Conservation (phyloP, 1,140 invertebrate species). For the Drosophila bifasciata region DNA sequence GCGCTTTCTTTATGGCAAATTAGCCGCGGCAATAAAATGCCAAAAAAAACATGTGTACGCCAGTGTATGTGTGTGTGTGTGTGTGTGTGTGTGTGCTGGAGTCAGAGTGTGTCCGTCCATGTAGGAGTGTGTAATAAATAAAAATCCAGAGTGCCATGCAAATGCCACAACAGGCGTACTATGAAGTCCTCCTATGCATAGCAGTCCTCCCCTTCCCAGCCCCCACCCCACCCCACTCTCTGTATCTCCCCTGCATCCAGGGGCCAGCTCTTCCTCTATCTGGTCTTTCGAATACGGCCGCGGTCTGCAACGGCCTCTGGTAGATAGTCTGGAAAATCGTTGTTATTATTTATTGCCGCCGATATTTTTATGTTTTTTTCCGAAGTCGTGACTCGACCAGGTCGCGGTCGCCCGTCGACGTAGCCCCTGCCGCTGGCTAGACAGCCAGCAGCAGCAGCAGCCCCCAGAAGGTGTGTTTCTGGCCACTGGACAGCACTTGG, state of each 20-base stretch:
- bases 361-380: constrained; percentile 82
- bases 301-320: constrained; percentile 37
- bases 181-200: constrained; percentile 16
- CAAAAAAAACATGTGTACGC: constrained; percentile 45
- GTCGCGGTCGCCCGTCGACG: constrained; percentile 36
- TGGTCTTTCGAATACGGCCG: constrained; percentile 14
- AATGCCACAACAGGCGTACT: constrained; percentile 70
- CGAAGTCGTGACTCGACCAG: constrained; percentile 77
- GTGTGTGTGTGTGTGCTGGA: not conserved
- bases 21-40: constrained; percentile 73
- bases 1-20: constrained; percentile 77
- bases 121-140: constrained; percentile 70
- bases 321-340: constrained; percentile 80
- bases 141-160: constrained; percentile 64
- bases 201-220: not conserved
- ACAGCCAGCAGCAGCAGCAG: constrained; percentile 55
- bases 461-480: constrained; percentile 71
- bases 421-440: constrained; percentile 43
- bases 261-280: constrained; percentile 36
- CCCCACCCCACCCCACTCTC: not conserved
- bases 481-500: constrained; percentile 57
- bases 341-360: constrained; percentile 82
- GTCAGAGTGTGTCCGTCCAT: constrained; percentile 1
- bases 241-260: constrained; percentile 9
- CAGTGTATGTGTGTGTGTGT: constrained; percentile 26